phyloP scores from a whole-genome alignment of 1,140 invertebrate species.

The Cotesia chilonis region DNA sequence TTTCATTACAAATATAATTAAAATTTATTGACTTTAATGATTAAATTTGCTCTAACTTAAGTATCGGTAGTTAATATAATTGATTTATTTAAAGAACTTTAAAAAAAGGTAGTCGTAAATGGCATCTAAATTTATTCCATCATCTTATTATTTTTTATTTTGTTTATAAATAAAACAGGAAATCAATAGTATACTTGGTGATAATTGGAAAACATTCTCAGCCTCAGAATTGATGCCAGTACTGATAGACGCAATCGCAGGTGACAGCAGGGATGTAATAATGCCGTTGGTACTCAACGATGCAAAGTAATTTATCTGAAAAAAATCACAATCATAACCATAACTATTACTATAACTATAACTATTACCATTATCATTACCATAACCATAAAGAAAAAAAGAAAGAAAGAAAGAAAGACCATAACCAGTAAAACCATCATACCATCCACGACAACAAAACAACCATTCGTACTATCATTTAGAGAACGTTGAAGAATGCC shows the following conservation, averaged over 20 bases:
- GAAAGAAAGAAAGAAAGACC: too few relatives aligned
- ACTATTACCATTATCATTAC: not conserved
- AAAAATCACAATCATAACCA: not conserved
- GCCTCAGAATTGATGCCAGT: slow-evolving; percentile 60
- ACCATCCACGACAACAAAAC: too few relatives aligned
- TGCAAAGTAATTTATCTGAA: slow-evolving; percentile 51
- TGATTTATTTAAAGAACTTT: not conserved
- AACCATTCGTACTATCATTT: slow-evolving; percentile 5
- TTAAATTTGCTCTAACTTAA: not conserved
- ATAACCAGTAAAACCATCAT: not conserved
- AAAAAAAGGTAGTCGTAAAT: too few relatives aligned
- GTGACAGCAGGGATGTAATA: slow-evolving; percentile 63
- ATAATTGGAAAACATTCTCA: slow-evolving; percentile 56
- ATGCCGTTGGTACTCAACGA: slow-evolving; percentile 63
- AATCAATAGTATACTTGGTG: slow-evolving; percentile 59
- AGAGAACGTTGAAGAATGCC: slow-evolving; percentile 15
- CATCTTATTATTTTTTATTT: slow-evolving; percentile 31
- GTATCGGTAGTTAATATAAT: too few relatives aligned
- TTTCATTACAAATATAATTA: too few relatives aligned
- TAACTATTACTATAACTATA: not conserved
- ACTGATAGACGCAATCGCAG: slow-evolving; percentile 58
- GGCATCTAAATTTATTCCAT: not conserved
- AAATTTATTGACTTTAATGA: not conserved
- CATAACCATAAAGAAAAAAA: not conserved
- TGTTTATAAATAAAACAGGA: slow-evolving; percentile 48